Evolutionary conservation across 2,888 invertebrate genomes (phyloP), one percentile per base, ranked within the genome.

Genomic region (Volucella bombylans): DNA sequence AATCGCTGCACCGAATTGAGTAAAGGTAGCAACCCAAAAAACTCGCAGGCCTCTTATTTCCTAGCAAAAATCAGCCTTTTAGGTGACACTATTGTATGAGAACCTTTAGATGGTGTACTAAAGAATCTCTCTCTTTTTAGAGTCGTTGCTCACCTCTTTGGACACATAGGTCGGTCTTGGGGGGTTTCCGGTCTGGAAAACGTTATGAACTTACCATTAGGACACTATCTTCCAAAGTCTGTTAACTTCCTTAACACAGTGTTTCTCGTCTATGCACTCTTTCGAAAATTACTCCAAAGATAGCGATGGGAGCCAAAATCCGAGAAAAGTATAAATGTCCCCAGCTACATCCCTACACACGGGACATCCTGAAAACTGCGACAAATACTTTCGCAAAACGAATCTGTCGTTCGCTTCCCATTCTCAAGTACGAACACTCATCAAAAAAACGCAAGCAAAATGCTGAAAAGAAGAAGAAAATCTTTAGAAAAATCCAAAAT

Each of bases 341-440:
- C 12, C 67, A 52, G 31, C 31, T 31, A 31, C 31, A 31, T 6
- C 31, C 31, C 76, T 41, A 73, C 50, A 68, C 50, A 76, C 67
- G 57, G 76, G n/a, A 76, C 50, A 67, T 59, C 67, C 49, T 65
- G 49, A 39, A 43, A 59, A 76, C 45, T 50, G 38, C 76, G 43
- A 59, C 52, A 43, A 68, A 76, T 52, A 67, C 38, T 54, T 39
- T 3, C 18, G 23, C 59, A 38, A 52, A 72, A 45, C 18, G 11
- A 52, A 72, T 62, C 62, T 45, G 45, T 68, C 38, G 11, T 47
- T 38, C 14, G 31, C 4, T 31, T 31, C 31, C 31, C 31, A 31
- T 31, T 31, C 6, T 31, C 31, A 31, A 31, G 31, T 31, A 31
- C 31, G 4, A 31, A 31, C 4, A 31, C 31, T 47, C 55, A 47